Conservation (phyloP, 2,888 invertebrate species). For the Myopa testacea region DNA sequence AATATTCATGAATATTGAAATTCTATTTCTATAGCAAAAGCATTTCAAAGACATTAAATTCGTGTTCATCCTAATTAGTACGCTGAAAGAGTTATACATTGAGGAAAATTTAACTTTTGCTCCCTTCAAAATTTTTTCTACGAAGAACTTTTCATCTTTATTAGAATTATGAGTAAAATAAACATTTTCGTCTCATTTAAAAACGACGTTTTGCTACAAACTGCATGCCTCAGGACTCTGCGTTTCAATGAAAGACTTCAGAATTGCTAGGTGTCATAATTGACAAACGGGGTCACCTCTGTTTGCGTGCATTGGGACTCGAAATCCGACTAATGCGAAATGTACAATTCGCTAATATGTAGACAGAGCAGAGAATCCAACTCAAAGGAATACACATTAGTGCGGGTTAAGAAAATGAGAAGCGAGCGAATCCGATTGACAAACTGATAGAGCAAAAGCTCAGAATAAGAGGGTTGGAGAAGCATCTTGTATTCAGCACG, state of each 20-base stretch:
- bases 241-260: background rate
- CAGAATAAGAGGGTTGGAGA: background rate
- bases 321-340: background rate
- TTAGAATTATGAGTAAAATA: too few species aligned
- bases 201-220: too few species aligned
- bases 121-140: too few species aligned
- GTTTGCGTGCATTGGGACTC: slow-evolving; percentile 9
- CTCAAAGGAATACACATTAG: background rate
- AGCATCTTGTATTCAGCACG: background rate
- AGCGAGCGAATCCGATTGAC: background rate
- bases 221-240: too few species aligned
- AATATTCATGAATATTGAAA: background rate
- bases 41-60: too few species aligned
- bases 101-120: too few species aligned
- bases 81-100: too few species aligned
- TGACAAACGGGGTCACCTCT: slow-evolving; percentile 38
- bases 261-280: too few species aligned
- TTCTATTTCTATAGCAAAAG: too few species aligned
- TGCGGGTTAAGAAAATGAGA: slow-evolving; percentile 1
- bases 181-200: too few species aligned
- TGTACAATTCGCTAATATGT: background rate
- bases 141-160: too few species aligned
- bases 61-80: too few species aligned
- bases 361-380: background rate
- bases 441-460: background rate